These are phyloP conservation scores for Metallyticus violacea DNA, from an alignment of 2,888 invertebrate genomes.

Conservation along the genomic window DNA sequence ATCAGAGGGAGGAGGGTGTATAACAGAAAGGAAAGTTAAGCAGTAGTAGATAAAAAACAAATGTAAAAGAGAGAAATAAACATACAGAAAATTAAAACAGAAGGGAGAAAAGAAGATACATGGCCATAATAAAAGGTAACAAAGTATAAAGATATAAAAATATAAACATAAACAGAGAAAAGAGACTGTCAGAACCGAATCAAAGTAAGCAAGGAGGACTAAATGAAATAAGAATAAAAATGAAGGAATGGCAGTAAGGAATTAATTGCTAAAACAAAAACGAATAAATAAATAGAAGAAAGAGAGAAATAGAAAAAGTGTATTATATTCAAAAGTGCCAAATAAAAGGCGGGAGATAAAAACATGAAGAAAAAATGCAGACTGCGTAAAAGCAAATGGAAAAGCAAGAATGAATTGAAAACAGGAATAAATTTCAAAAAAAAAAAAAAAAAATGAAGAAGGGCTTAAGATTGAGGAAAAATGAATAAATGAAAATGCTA, in stretches of 20 bases:
- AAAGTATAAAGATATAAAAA: not conserved
- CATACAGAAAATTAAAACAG: too few species aligned
- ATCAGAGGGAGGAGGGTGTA: not conserved
- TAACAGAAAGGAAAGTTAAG: not conserved
- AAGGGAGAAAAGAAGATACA: too few species aligned
- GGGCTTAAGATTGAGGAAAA: not conserved
- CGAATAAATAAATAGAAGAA: not conserved
- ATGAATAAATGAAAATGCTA: too few species aligned
- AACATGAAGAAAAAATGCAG: too few species aligned
- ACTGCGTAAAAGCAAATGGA: not conserved
- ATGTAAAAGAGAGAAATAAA: not conserved
- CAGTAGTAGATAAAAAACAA: not conserved
- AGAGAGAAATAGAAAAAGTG: too few species aligned
- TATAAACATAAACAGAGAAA: not conserved
- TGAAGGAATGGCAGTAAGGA: not conserved
- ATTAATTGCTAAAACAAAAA: not conserved
- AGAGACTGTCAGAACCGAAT: not conserved
- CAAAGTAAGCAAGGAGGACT: not conserved
- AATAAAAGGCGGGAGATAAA: too few species aligned
- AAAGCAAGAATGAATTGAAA: not conserved
- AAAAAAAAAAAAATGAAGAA: not conserved
- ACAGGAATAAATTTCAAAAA: not conserved
- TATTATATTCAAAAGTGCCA: too few species aligned
- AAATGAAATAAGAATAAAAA: not conserved
- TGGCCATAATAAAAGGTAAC: too few species aligned